These are phyloP conservation scores for Monoplex corrugatus DNA, from an alignment of 2,888 invertebrate genomes.

Conservation along the genomic window DNA sequence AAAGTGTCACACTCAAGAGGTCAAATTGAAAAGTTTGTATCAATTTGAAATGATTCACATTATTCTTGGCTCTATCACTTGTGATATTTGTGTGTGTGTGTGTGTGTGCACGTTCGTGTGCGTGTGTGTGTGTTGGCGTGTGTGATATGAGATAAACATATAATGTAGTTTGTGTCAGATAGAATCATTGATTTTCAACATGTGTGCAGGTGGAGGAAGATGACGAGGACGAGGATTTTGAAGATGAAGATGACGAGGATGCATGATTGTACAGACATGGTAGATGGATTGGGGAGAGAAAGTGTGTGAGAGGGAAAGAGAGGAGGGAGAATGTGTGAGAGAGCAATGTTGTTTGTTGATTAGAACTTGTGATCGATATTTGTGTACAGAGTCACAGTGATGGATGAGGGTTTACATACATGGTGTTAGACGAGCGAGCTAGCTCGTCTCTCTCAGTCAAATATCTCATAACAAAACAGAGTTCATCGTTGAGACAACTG, in stretches of 20 bases:
- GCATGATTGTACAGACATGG: constrained; percentile 38
- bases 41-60: too few relatives aligned
- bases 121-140: too few relatives aligned
- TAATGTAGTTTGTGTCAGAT: not conserved
- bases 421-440: not conserved
- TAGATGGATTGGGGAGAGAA: too few relatives aligned
- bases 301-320: not conserved
- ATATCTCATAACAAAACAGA: not conserved
- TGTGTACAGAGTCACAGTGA: not conserved
- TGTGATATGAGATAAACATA: constrained; percentile 20
- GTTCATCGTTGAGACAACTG: not conserved
- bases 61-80: too few relatives aligned
- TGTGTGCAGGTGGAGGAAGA: constrained; percentile 48
- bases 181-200: not conserved
- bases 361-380: not conserved
- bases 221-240: constrained; percentile 47
- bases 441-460: not conserved
- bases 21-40: too few relatives aligned
- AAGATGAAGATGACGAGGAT: constrained; percentile 42
- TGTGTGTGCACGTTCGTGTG: too few relatives aligned
- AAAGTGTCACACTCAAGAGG: too few relatives aligned
- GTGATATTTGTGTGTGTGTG: too few relatives aligned
- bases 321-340: not conserved
- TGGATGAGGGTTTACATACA: not conserved
- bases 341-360: not conserved